These are phyloP conservation scores for Ichneumon xanthorius DNA, from an alignment of 2,888 invertebrate species.

Conservation along the genomic window DNA sequence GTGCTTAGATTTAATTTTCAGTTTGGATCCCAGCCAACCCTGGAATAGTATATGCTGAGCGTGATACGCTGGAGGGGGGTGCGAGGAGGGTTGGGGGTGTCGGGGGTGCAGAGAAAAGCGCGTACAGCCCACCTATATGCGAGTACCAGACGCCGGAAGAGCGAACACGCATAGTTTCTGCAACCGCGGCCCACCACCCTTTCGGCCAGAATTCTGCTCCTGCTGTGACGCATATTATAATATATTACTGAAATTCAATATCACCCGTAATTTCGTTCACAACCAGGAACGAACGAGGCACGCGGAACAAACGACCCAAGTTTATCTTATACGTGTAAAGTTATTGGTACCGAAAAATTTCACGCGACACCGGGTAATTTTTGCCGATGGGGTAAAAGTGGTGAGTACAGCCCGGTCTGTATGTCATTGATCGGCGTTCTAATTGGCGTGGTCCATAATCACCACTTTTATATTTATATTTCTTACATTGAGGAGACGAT, in stretches of 20 bases:
- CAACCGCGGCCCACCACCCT: conserved; percentile 32
- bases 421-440: no score
- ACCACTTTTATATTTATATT: not conserved
- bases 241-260: conserved; percentile 62
- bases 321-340: conserved; percentile 42
- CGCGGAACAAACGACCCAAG: not conserved
- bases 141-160: conserved; percentile 56
- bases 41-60: conserved; percentile 26
- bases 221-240: conserved; percentile 58
- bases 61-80: conserved; percentile 11
- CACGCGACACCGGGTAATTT: conserved; percentile 26
- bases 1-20: conserved; percentile 78
- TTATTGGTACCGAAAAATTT: conserved; percentile 38
- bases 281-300: conserved; percentile 43
- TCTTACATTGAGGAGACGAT: not conserved
- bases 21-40: conserved; percentile 75
- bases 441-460: no score
- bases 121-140: conserved; percentile 7
- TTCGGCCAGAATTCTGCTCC: conserved; percentile 13
- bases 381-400: not conserved
- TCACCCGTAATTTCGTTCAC: conserved; percentile 54
- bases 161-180: conserved; percentile 61
- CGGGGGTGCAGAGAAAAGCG: conserved; percentile 44
- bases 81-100: not conserved
- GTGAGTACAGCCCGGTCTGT: no score